phyloP scores from a whole-genome alignment of 2,797 vertebrate species.

The Pseudomugil gertrudae region DNA sequence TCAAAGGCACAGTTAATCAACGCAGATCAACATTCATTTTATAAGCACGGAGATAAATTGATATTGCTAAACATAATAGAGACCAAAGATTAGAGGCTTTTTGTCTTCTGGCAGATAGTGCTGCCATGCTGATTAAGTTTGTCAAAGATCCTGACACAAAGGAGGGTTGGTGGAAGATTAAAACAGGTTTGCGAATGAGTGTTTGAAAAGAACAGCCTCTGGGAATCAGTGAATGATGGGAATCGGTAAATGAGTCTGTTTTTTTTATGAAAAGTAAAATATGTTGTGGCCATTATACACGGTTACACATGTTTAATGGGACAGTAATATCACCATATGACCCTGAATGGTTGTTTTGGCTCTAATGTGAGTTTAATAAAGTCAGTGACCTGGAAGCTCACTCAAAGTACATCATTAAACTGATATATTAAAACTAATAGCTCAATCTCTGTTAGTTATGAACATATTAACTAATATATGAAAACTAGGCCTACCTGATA shows the following conservation, averaged over 20 bases:
- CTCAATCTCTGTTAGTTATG: too few species aligned
- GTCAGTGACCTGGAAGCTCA: not conserved
- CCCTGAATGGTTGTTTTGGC: not conserved
- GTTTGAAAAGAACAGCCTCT: slow-evolving; percentile 25
- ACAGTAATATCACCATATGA: not conserved
- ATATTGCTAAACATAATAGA: slow-evolving; percentile 54
- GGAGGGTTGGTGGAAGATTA: slow-evolving; percentile 32
- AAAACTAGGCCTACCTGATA: too few species aligned
- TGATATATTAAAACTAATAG: not conserved
- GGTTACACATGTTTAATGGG: not conserved
- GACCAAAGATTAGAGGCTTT: slow-evolving; percentile 46
- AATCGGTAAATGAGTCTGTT: slow-evolving; percentile 10
- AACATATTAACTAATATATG: too few species aligned
- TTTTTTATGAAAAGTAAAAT: not conserved
- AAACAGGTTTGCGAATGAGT: slow-evolving; percentile 28
- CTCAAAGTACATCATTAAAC: too few species aligned
- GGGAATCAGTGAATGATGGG: slow-evolving; percentile 4
- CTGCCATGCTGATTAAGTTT: slow-evolving; percentile 36
- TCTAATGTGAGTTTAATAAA: not conserved
- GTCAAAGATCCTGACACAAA: slow-evolving; percentile 53
- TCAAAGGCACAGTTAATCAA: slow-evolving; percentile 66
- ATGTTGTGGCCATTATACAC: not conserved
- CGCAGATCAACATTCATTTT: slow-evolving; percentile 64
- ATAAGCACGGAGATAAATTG: slow-evolving; percentile 59
- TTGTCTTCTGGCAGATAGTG: slow-evolving; percentile 46